Conservation (phyloP, 1,140 invertebrate species). For the Drosophila equinoxialis region DNA sequence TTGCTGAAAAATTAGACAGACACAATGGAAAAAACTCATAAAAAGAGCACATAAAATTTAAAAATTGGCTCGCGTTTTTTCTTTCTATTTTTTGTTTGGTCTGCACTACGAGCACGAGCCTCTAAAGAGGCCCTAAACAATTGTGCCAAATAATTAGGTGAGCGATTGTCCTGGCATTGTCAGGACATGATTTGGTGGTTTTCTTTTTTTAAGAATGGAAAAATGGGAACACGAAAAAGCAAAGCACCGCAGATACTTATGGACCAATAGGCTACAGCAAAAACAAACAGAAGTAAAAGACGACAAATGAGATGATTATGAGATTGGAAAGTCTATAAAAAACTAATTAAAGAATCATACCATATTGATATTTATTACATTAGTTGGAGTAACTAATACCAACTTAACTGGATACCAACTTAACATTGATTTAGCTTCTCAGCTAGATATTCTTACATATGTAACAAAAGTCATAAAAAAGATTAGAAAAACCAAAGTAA, state of each 20-base stretch:
- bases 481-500: too few species aligned
- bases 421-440: too few species aligned
- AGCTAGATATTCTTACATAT: too few species aligned
- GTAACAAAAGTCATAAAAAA: too few species aligned
- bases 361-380: too few species aligned
- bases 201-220: constrained; percentile 42
- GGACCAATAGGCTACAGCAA: not conserved
- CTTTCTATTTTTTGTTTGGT: constrained; percentile 15
- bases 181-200: constrained; percentile 66
- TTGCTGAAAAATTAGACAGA: not conserved
- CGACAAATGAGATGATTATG: not conserved
- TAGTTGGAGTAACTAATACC: too few species aligned
- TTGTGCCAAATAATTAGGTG: constrained; percentile 75
- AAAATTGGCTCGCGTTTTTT: constrained; percentile 79
- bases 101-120: constrained; percentile 42
- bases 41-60: constrained; percentile 76
- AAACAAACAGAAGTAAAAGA: not conserved
- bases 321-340: not conserved
- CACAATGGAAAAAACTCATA: constrained; percentile 76
- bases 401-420: too few species aligned
- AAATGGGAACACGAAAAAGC: not conserved
- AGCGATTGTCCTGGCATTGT: constrained; percentile 66
- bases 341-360: too few species aligned
- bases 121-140: constrained; percentile 38
- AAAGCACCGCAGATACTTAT: constrained; percentile 12